These are phyloP conservation scores for Glossophaga mutica DNA, from an alignment of 2,797 vertebrate genomes.

Conservation along the genomic window DNA sequence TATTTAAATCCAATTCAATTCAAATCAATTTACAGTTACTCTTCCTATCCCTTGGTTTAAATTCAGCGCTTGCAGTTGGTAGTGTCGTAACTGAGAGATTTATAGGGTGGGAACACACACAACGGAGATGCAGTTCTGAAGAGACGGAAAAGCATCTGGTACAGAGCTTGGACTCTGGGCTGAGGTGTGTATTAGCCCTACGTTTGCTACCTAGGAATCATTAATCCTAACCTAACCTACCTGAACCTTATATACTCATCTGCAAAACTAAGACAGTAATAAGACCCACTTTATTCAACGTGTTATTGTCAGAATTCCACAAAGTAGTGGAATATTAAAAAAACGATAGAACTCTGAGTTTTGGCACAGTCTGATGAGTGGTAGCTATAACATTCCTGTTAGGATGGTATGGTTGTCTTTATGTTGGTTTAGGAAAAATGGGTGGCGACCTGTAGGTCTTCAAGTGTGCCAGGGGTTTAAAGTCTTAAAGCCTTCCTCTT, in stretches of 20 bases:
- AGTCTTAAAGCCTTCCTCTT: background rate
- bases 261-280: background rate
- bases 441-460: rapidly evolving
- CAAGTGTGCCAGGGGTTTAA: background rate
- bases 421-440: background rate
- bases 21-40: background rate
- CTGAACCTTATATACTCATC: too few relatives aligned
- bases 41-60: background rate
- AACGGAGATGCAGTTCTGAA: background rate
- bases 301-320: background rate
- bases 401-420: rapidly evolving
- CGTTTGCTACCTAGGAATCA: background rate
- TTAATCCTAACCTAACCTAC: background rate
- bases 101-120: rapidly evolving
- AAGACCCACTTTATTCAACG: background rate
- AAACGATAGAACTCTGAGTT: background rate
- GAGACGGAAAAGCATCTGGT: rapidly evolving
- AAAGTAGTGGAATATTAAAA: background rate
- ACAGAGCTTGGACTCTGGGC: rapidly evolving
- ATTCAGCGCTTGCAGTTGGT: background rate
- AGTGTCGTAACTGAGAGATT: background rate
- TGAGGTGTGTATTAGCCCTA: rapidly evolving
- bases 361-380: background rate
- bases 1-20: background rate
- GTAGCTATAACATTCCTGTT: too few relatives aligned